Evolutionary conservation across 35 echinoderm and acorn worm genomes (phyloP), one percentile per base, ranked within the genome.

Genomic region (Stichopus chloronotus): DNA sequence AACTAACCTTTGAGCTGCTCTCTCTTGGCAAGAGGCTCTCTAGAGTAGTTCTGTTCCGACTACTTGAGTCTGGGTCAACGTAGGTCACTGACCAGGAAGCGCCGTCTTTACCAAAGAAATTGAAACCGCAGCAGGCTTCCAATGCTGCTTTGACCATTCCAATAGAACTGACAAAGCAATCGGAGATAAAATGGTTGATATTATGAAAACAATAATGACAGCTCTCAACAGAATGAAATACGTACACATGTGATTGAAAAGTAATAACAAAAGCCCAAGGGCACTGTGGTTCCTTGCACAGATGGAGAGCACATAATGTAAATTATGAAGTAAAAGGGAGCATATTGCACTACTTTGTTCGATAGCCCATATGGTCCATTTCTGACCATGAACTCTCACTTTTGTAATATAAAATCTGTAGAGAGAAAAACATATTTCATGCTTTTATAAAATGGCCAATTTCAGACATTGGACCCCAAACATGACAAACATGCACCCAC

Each of bases 131-230:
- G 81, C 91, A 86, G 9, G 95, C 94, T 83, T 99, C 97, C 78
- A 99, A 72, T 0, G 97, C 97, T 87, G 97, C 95, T 59, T 95
- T 99, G 30, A 95, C 97, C 97, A 99, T 96, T 2, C 97, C 97
- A 78, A 99, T 96, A 71, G 97, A 99, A 52, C 97, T 99, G 72
- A 20, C 76, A 5, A 91, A 30, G 17, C 9, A 13, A 30, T 8
- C 4, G 8, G 78, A 10, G 53, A 9, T 11, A 79, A 79, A 79
- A 25, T 71, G 11, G 65, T 71, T 71, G 11, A 2, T 13, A 13
- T 71, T n/a, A 71, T 11, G 65, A 1, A 71, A 71, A 71, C 11
- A 71, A 71, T 2, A 71, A 11, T n/a, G n/a, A 71, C 1, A 1
- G n/a, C 65, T 71, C 4, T 71, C 4, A 71, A 13, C n/a, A 11